Base-by-base conservation (phyloP, 64 coral and sea anemone species). In the Pocillopora damicornis region DNA sequence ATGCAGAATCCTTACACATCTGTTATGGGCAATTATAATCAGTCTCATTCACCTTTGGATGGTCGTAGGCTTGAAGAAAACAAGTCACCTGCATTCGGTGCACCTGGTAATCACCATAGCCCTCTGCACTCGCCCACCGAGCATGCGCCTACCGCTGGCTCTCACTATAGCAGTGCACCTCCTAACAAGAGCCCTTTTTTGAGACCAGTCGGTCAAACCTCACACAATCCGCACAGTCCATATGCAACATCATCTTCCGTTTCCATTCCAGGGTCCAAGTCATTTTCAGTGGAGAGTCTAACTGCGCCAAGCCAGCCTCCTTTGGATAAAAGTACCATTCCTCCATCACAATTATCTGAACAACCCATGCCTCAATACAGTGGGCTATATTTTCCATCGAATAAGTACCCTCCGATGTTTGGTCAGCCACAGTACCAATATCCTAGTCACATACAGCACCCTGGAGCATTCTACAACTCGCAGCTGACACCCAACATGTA, bases 221-320 rank as follows among this genome's bases (percentile, higher is more conserved):
- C 71, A 11, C 79, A 76, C 11, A 91, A 95, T 79, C 79, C 81
- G 22, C 78, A 80, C 17, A 67, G 80, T 51, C 88, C 63, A 26
- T 88, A 88, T 59, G 74, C 83, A 3, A 79, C 91, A 11, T 67
- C 90, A 4, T 57, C 82, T 15, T 69, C 67, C n/a, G 37, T 51
- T 7, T 51, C 75, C 1, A 63, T 89, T 25, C 74, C 64, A 77
- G 63, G 22, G 65, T 38, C 89, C 2, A 95, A 95, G 81, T 95
- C 94, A 15, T 96, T 96, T 82, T 96, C 94, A 20, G 94, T 96
- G 68, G 94, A 96, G 78, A 93, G 94, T 81, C 73, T 96, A 72
- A 96, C 94, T 13, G 94, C 94, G 45, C 94, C 94, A 20, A 93
- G 90, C 59, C 91, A 93, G 51, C 94, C 94, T 60, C 34, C 88